A percentile compares a stretch with the other conserved stretches of the same genome.
phyloP scores from a whole-genome alignment of 1,140 invertebrate genomes.

The Laupala kohalensis region DNA sequence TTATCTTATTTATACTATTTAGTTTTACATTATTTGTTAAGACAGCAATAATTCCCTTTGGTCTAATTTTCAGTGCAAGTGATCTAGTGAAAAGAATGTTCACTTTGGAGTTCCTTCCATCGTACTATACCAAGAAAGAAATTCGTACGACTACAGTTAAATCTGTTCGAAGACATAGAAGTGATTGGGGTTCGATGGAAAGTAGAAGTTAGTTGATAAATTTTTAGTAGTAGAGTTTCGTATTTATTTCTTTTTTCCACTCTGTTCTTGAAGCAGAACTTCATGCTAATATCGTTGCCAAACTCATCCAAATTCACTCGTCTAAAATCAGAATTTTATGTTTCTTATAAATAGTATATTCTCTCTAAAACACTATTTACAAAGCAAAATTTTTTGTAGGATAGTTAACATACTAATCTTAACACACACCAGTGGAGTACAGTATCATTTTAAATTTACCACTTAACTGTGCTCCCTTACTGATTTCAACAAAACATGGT shows the following conservation, averaged over 20 bases:
- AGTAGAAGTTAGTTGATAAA: slow-evolving; percentile 32
- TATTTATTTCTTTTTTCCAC: not conserved
- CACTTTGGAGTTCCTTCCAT: slow-evolving; percentile 35
- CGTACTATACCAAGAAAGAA: slow-evolving; percentile 23
- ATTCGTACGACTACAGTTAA: slow-evolving; percentile 30
- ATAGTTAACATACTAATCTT: not conserved
- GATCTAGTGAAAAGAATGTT: slow-evolving; percentile 42
- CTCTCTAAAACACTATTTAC: not conserved
- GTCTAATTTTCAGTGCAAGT: slow-evolving; percentile 34
- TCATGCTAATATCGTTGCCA: not conserved
- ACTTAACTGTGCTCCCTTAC: too few species aligned
- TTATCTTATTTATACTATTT: slow-evolving; percentile 1
- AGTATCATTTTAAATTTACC: too few species aligned
- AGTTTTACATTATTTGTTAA: not conserved
- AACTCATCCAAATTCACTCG: not conserved
- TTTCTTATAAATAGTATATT: not conserved
- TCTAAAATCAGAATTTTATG: not conserved
- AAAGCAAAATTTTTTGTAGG: not conserved
- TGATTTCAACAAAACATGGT: too few species aligned
- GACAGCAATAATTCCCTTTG: slow-evolving; percentile 6
- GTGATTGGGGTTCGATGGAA: slow-evolving; percentile 41
- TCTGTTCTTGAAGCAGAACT: not conserved
- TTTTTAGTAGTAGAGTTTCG: not conserved
- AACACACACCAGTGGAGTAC: not conserved
- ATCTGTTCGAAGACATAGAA: slow-evolving; percentile 38